These are phyloP conservation scores for Tuberolachnus salignus DNA, from an alignment of 2,888 invertebrate species.

Conservation along the genomic window DNA sequence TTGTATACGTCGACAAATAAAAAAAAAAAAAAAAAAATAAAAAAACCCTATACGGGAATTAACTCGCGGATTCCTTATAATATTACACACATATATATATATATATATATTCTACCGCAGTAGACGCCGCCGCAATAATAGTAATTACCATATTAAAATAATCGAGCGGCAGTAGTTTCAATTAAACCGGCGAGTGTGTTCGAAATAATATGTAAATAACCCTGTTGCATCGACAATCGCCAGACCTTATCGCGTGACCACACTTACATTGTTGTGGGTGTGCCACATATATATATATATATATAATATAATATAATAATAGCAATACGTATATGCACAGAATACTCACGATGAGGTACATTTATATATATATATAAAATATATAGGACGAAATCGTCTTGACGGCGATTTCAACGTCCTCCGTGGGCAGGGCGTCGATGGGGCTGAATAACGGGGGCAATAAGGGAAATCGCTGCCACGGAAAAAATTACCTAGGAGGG, in stretches of 20 bases:
- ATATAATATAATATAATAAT: no score
- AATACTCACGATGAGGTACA: no score
- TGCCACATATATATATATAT: not conserved
- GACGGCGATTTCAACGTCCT: not conserved
- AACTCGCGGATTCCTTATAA: not conserved
- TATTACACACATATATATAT: no score
- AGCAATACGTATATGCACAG: not conserved
- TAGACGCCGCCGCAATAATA: not conserved
- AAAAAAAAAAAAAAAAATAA: not conserved
- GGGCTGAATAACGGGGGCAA: no score
- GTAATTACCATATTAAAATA: slow-evolving; percentile 40
- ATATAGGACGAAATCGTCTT: not conserved
- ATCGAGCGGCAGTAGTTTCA: slow-evolving; percentile 13
- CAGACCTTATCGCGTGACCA: slow-evolving; percentile 33
- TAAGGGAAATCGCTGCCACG: no score
- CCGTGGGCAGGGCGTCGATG: no score
- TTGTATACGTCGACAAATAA: slow-evolving; percentile 12
- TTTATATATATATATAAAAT: no score
- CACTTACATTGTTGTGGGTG: not conserved
- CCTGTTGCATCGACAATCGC: slow-evolving; percentile 35
- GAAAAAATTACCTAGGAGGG: no score
- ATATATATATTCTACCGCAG: no score
- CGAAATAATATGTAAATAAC: slow-evolving; percentile 34
- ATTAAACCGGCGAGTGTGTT: slow-evolving; percentile 40
- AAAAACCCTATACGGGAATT: slow-evolving; percentile 15